phyloP scores from a whole-genome alignment of 2,113 vertebrate species.

The Copsychus sechellarum region DNA sequence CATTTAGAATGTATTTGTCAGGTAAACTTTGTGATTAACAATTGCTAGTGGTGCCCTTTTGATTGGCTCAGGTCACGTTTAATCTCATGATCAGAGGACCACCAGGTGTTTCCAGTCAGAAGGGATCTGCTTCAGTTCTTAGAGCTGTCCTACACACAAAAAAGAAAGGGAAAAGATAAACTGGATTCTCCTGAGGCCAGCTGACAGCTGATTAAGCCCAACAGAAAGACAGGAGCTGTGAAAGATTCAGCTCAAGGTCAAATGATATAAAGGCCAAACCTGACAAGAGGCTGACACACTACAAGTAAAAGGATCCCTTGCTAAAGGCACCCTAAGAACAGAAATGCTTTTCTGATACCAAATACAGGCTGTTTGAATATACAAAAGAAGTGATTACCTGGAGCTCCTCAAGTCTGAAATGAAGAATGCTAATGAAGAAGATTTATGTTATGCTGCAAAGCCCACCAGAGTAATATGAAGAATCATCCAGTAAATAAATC shows the following conservation, averaged over 20 bases:
- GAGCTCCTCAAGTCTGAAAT: not conserved
- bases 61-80: not conserved
- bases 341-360: not conserved
- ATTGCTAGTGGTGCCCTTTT: not conserved
- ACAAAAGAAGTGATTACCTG: not conserved
- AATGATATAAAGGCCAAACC: not conserved
- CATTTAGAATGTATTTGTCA: not conserved
- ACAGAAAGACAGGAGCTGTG: not conserved
- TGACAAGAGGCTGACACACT: not conserved
- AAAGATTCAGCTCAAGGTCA: slow-evolving; percentile 24
- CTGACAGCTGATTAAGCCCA: slow-evolving; percentile 6
- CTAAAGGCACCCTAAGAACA: not conserved
- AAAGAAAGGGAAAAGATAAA: not conserved
- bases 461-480: not conserved
- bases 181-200: not conserved
- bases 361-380: not conserved
- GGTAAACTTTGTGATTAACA: not conserved
- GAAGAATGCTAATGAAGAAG: not conserved
- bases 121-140: not conserved
- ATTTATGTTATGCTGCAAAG: not conserved
- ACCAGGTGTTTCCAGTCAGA: not conserved
- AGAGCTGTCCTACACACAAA: not conserved
- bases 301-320: not conserved
- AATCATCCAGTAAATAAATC: not conserved
- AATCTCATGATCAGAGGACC: not conserved